Percentiles rank a stretch among this genome's conserved stretches.
These are phyloP conservation scores for Magallana nippona DNA, from an alignment of 2,888 invertebrate species.

Conservation along the genomic window DNA sequence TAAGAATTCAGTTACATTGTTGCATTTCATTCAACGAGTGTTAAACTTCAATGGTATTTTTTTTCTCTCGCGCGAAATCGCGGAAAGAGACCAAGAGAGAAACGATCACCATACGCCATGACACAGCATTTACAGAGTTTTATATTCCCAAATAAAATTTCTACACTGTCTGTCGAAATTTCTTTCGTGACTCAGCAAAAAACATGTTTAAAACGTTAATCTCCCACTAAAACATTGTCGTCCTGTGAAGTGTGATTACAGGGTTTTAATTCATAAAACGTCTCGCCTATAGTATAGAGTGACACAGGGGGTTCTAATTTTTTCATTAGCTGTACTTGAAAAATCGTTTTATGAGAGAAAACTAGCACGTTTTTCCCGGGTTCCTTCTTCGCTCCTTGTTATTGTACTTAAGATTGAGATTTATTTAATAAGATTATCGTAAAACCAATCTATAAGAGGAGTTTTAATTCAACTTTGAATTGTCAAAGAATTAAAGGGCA, in stretches of 20 bases:
- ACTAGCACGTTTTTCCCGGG: neutral
- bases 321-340: neutral
- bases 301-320: neutral
- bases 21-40: conserved; percentile 24
- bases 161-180: conserved; percentile 15
- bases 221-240: conserved; percentile 1
- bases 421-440: conserved; percentile 19
- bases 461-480: conserved; percentile 3
- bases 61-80: neutral
- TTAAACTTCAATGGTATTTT: neutral
- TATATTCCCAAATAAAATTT: conserved; percentile 15
- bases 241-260: conserved; percentile 1
- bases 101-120: neutral
- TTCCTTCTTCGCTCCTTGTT: neutral
- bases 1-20: conserved; percentile 12
- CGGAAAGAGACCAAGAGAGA: neutral
- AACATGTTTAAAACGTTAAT: conserved; percentile 1
- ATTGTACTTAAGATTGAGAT: conserved; percentile 18
- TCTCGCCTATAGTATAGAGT: neutral
- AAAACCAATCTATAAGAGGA: conserved; percentile 16
- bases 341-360: neutral
- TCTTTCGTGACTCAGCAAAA: conserved; percentile 31
- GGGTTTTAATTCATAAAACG: conserved; percentile 4
- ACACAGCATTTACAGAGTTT: conserved; percentile 18
- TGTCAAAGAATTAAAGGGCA: conserved; percentile 23